Percentiles rank a stretch among this genome's conserved stretches.
Conservation (phyloP, 1,140 invertebrate species). For the Cecropterus lyciades region DNA sequence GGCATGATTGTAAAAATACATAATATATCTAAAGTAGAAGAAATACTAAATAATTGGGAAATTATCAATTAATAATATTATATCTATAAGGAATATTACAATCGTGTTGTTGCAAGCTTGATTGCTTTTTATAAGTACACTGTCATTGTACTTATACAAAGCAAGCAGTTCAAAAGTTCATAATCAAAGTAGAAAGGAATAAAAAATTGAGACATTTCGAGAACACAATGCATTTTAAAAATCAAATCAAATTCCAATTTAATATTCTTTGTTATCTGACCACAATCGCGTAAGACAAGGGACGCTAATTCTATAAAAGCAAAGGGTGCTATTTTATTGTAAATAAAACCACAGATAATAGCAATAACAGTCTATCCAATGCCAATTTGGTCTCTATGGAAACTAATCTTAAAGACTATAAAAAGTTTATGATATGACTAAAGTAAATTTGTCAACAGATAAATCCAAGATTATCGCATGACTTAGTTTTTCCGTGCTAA, state of each 20-base stretch:
- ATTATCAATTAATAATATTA: too few species aligned
- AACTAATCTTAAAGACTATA: neutral
- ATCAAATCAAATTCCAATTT: slow-evolving; percentile 67
- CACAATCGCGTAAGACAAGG: slow-evolving; percentile 77
- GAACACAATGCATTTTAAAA: slow-evolving; percentile 43
- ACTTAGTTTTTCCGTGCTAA: slow-evolving; percentile 77
- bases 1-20: too few species aligned
- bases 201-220: slow-evolving; percentile 15
- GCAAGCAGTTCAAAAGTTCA: neutral
- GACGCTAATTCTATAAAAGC: slow-evolving; percentile 73
- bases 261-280: slow-evolving; percentile 68
- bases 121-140: too few species aligned
- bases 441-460: slow-evolving; percentile 45
- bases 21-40: too few species aligned
- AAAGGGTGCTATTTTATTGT: slow-evolving; percentile 66
- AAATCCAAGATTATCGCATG: slow-evolving; percentile 73
- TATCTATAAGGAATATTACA: too few species aligned
- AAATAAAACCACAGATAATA: slow-evolving; percentile 32
- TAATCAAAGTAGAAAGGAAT: neutral
- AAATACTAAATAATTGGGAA: too few species aligned
- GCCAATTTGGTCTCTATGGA: slow-evolving; percentile 12
- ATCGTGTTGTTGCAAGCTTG: too few species aligned
- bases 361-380: neutral
- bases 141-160: neutral
- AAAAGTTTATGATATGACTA: neutral